Evolutionary conservation across 2,888 invertebrate genomes (phyloP), one percentile per base, ranked within the genome.

Genomic region (Agriopis marginaria): DNA sequence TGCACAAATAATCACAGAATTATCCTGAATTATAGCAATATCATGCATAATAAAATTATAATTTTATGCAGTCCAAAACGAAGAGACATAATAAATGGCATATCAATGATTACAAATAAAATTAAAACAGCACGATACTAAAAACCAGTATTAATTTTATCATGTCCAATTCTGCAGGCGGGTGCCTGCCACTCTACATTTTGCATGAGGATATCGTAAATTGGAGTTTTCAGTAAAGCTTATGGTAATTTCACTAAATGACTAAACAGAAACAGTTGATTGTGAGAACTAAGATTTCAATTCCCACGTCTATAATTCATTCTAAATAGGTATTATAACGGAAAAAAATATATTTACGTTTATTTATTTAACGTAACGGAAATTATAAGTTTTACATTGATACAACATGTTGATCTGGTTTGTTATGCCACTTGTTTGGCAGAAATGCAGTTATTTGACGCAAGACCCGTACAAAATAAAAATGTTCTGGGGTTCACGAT

Each of bases 281-380:
- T 61, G 23, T 54, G 60, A 51, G 53, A 63, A 68, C 47, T 53
- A 66, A 51, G 47, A 8, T n/a, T 54, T 0, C 40, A 49, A 51
- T 59, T 68, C 58, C 8, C 58, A 66, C 47, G 14, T 17, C 42
- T 53, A 75, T 74, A 68, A 67, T 50, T 68, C 47, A 66, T 59
- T 70, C 70, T 70, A 66, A 78, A 42, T 39, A 49, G 39, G 42
- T 23, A 32, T 47, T 59, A 59, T 59, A 47, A 45, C 45, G 44
- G 44, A 8, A 40, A 39, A 39, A 40, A 23, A n/a, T 51, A 51
- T 51, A 23, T 23, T 23, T 11, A 23, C 6, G 51, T 9, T 51
- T 23, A 7, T 32, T 39, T 0, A 12, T 7, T 53, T 32, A 39
- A 54, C 39, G n/a, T 54, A n/a, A 39, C 3, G 7, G 8, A 54